phyloP scores from a whole-genome alignment of 1,140 invertebrate genomes.

The Heliconius himera region DNA sequence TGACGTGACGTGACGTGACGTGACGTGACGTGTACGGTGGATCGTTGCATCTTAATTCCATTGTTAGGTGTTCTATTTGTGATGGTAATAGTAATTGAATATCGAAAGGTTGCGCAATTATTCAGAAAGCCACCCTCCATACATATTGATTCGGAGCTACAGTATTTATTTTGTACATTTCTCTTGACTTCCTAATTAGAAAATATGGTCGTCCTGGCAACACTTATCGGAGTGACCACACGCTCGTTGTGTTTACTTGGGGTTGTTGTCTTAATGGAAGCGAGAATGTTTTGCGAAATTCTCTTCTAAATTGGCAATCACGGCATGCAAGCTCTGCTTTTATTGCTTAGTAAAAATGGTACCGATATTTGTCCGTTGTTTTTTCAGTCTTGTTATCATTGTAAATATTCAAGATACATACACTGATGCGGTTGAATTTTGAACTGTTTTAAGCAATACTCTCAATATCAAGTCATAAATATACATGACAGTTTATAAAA shows the following conservation, averaged over 20 bases:
- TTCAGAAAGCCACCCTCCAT: conserved; percentile 17
- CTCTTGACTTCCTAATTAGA: conserved; percentile 54
- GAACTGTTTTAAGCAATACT: too few relatives aligned
- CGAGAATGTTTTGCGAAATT: conserved; percentile 59
- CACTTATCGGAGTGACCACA: conserved; percentile 73
- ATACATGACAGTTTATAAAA: too few relatives aligned
- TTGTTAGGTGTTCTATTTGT: background rate
- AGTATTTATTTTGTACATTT: conserved; percentile 41
- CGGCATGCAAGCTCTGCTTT: conserved; percentile 31
- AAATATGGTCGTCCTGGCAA: conserved; percentile 57
- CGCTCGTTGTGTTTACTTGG: conserved; percentile 66
- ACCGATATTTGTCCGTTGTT: background rate
- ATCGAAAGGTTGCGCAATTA: conserved; percentile 22
- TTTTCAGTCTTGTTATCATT: background rate
- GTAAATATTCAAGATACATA: background rate
- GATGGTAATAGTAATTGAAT: background rate
- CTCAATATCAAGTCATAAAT: too few relatives aligned
- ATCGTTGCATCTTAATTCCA: background rate
- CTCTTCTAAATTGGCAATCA: conserved; percentile 60
- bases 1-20: too few relatives aligned
- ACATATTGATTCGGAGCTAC: conserved; percentile 27
- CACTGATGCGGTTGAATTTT: too few relatives aligned
- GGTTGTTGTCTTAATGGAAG: conserved; percentile 74
- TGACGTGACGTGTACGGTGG: background rate
- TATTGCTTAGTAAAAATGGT: background rate